Evolutionary conservation across 2,113 vertebrate species (phyloP).

Genomic region (Gambusia affinis): DNA sequence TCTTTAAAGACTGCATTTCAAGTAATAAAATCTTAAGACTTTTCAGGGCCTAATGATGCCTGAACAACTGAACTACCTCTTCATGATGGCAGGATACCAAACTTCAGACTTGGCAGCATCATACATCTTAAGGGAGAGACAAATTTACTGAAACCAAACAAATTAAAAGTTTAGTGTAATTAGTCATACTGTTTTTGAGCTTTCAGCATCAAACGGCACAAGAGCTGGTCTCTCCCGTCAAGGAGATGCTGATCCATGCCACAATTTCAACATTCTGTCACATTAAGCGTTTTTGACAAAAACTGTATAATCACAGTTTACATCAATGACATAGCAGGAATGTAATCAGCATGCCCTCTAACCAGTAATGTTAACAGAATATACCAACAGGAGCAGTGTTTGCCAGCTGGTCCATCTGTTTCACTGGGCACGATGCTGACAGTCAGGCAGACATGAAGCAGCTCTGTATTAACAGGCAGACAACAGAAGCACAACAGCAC

Average conservation of each 20-base stretch:
- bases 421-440: slow-evolving; percentile 43
- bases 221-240: slow-evolving; percentile 16
- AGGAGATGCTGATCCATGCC: not conserved
- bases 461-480: slow-evolving; percentile 2
- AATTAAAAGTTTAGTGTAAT: slow-evolving; percentile 15
- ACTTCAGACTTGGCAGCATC: slow-evolving; percentile 1
- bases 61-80: not conserved
- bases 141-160: slow-evolving; percentile 4
- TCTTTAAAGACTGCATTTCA: too few relatives aligned
- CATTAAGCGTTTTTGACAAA: slow-evolving; percentile 17
- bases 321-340: slow-evolving; percentile 30
- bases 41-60: not conserved
- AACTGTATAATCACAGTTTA: slow-evolving; percentile 34
- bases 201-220: slow-evolving; percentile 8
- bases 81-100: slow-evolving; percentile 1
- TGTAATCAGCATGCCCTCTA: slow-evolving; percentile 31
- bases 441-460: slow-evolving; percentile 27
- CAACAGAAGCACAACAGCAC: slow-evolving; percentile 13
- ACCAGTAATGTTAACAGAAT: slow-evolving; percentile 36
- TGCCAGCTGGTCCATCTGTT: slow-evolving; percentile 44
- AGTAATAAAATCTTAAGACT: not conserved
- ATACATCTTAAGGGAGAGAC: not conserved
- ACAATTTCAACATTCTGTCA: not conserved
- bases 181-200: not conserved
- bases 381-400: slow-evolving; percentile 36